Evolutionary conservation across 2,113 vertebrate species (phyloP).

Genomic region (Podocnemis expansa): DNA sequence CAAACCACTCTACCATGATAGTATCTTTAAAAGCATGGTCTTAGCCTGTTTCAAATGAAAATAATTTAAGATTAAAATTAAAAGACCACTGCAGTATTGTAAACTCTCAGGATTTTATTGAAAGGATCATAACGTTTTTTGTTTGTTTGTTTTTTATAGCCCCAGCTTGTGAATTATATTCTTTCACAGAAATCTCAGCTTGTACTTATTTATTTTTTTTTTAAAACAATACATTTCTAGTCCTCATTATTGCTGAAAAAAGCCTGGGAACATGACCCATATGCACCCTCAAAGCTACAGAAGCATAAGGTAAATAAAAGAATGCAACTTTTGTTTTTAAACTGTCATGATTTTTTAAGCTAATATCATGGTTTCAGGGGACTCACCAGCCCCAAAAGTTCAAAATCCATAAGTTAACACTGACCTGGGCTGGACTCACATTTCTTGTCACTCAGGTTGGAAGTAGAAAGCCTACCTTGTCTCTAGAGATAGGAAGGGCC

Average conservation of each 20-base stretch:
- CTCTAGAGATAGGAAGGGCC: background rate
- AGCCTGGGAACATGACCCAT: background rate
- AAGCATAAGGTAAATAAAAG: background rate
- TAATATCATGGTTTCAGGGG: background rate
- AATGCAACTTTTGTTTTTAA: background rate
- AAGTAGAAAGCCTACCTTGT: background rate
- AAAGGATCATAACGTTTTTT: accelerated
- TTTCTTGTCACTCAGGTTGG: background rate
- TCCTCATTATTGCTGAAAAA: background rate
- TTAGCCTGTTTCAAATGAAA: background rate
- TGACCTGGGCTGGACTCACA: background rate
- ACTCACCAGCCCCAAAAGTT: background rate
- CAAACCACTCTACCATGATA: background rate
- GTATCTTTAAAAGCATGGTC: background rate
- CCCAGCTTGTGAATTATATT: background rate
- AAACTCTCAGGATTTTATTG: background rate
- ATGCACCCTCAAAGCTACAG: background rate
- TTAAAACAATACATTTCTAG: background rate
- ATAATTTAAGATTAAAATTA: background rate
- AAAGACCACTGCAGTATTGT: background rate
- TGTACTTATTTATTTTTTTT: background rate
- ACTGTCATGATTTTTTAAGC: accelerated
- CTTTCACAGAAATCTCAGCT: background rate
- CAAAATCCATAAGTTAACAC: background rate
- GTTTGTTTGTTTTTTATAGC: background rate